Evolutionary conservation across 2,888 invertebrate genomes (phyloP).

Genomic region (Sinohyriopsis cumingii): DNA sequence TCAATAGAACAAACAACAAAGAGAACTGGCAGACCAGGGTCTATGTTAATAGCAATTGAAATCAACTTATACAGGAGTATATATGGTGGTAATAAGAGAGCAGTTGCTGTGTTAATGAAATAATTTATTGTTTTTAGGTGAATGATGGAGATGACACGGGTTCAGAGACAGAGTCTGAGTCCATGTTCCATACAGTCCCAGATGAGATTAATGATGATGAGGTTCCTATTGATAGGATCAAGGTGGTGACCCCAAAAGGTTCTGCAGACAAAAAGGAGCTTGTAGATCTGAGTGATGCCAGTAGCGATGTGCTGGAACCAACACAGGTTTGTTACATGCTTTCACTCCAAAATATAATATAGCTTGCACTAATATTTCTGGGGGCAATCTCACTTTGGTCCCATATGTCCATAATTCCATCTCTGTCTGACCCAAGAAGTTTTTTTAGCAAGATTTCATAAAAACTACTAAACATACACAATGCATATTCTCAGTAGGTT

Average conservation of each 20-base stretch:
- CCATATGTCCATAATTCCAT: no score
- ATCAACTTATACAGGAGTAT: neutral
- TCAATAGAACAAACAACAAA: no score
- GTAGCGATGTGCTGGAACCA: slow-evolving; percentile 55
- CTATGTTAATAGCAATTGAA: no score
- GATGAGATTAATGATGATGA: slow-evolving; percentile 8
- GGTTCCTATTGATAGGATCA: slow-evolving; percentile 1
- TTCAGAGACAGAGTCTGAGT: slow-evolving; percentile 56
- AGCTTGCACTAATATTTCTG: neutral
- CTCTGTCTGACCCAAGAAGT: no score
- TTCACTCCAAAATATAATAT: neutral
- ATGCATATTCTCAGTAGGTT: no score
- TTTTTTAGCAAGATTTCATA: no score
- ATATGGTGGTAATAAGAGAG: neutral
- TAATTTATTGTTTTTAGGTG: slow-evolving; percentile 12
- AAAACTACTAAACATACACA: no score
- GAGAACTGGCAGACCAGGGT: no score
- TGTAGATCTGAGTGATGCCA: slow-evolving; percentile 49
- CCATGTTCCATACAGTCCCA: slow-evolving; percentile 47
- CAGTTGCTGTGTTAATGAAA: no score
- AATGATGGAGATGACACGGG: slow-evolving; percentile 39
- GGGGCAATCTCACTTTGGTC: no score
- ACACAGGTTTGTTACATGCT: slow-evolving; percentile 43
- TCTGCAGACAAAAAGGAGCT: slow-evolving; percentile 31
- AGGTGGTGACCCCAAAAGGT: slow-evolving; percentile 3